phyloP scores from a whole-genome alignment of 2,797 vertebrate genomes.

The Cuculus canorus region DNA sequence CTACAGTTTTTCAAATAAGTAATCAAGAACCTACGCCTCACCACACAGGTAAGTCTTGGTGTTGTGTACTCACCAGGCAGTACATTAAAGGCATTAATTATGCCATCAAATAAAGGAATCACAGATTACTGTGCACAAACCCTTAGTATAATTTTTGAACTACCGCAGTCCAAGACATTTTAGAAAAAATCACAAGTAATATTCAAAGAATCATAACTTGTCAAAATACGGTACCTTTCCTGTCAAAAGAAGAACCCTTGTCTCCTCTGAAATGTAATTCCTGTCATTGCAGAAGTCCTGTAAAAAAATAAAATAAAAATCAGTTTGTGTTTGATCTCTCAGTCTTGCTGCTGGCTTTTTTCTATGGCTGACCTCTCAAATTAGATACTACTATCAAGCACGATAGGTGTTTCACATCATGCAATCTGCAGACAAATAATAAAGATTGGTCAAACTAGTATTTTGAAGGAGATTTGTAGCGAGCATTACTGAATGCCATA shows the following conservation, averaged over 20 bases:
- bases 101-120: not conserved
- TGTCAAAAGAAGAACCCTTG: constrained; percentile 90
- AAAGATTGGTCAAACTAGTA: not conserved
- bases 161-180: not conserved
- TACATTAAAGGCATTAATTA: not conserved
- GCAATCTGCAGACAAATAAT: not conserved
- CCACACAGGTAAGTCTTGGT: not conserved
- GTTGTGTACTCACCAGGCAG: not conserved
- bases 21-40: not conserved
- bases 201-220: not conserved
- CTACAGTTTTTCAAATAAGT: too few relatives aligned
- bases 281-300: constrained; percentile 97
- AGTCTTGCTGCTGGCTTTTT: not conserved
- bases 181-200: not conserved
- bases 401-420: not conserved
- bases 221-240: constrained; percentile 88
- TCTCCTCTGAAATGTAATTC: constrained; percentile 92
- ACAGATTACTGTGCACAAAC: not conserved
- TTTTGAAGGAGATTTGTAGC: not conserved
- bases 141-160: not conserved
- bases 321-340: not conserved
- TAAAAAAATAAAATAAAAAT: not conserved
- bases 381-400: not conserved
- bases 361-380: not conserved
- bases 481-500: not conserved